phyloP scores from a whole-genome alignment of 1,140 invertebrate species.

The Pseudomyrmex concolor region DNA sequence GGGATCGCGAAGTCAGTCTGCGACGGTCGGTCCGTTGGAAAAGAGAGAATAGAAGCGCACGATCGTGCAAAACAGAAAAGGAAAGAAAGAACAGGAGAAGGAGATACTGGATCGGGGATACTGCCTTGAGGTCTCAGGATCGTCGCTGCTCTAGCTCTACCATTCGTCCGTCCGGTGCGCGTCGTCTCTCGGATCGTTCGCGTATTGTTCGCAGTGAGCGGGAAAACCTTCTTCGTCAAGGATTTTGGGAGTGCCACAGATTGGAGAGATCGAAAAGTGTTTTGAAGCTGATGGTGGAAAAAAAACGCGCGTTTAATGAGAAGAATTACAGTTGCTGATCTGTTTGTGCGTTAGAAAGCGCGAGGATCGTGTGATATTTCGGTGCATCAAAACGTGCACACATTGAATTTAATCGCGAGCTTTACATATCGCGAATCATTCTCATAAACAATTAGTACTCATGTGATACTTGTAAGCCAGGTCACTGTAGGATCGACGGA shows the following conservation, averaged over 20 bases:
- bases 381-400: not conserved
- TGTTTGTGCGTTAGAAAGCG: constrained; percentile 29
- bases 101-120: constrained; percentile 66
- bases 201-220: not conserved
- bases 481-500: not conserved
- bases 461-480: not conserved
- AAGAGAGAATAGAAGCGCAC: constrained; percentile 59
- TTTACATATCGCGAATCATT: not conserved
- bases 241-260: not conserved
- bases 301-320: not conserved
- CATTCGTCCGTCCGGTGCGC: constrained; percentile 27
- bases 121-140: constrained; percentile 44
- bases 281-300: not conserved
- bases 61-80: constrained; percentile 14
- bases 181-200: constrained; percentile 6
- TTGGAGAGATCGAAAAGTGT: not conserved
- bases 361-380: not conserved
- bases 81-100: constrained; percentile 35
- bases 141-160: constrained; percentile 57
- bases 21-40: constrained; percentile 73
- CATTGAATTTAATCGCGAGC: not conserved
- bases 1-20: constrained; percentile 80
- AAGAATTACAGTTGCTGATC: not conserved
- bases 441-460: constrained; percentile 9
- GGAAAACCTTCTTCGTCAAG: not conserved